Evolutionary conservation across 2,797 vertebrate species (phyloP).

Genomic region (Amblyraja radiata): DNA sequence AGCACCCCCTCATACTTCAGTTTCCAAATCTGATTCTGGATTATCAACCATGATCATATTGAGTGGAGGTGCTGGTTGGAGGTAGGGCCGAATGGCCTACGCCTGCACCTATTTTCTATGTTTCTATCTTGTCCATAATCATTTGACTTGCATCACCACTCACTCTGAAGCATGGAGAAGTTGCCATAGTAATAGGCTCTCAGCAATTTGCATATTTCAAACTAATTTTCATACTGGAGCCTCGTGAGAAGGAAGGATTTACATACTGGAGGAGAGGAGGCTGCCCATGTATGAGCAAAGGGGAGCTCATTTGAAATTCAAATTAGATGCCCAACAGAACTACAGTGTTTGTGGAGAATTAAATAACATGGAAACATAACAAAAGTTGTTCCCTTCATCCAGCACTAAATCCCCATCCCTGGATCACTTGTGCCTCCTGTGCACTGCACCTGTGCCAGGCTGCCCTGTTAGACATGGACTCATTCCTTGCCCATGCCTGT

Average conservation of each 20-base stretch:
- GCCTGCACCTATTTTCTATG: no score
- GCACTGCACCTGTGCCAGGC: not conserved
- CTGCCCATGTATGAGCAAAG: constrained; percentile 56
- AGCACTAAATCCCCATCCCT: not conserved
- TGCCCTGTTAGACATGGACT: not conserved
- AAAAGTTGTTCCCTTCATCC: not conserved
- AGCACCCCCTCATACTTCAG: no score
- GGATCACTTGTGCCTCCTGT: not conserved
- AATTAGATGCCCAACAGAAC: constrained; percentile 58
- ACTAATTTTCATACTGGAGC: constrained; percentile 91
- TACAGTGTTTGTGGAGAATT: constrained; percentile 16
- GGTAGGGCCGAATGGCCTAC: no score
- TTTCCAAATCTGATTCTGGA: constrained; percentile 39
- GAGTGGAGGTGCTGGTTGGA: no score
- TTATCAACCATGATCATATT: no score
- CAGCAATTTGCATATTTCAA: constrained; percentile 78
- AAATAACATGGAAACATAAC: not conserved
- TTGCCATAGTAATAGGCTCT: constrained; percentile 59
- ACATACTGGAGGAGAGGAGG: constrained; percentile 73
- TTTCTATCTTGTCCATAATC: constrained; percentile 46
- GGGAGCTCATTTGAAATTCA: constrained; percentile 85
- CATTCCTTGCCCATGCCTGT: not conserved
- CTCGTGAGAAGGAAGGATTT: constrained; percentile 71
- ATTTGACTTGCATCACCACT: constrained; percentile 50
- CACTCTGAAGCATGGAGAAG: constrained; percentile 47